Evolutionary conservation across 2,888 invertebrate genomes (phyloP), one percentile per base, ranked within the genome.

Genomic region (Agriopis leucophaearia): DNA sequence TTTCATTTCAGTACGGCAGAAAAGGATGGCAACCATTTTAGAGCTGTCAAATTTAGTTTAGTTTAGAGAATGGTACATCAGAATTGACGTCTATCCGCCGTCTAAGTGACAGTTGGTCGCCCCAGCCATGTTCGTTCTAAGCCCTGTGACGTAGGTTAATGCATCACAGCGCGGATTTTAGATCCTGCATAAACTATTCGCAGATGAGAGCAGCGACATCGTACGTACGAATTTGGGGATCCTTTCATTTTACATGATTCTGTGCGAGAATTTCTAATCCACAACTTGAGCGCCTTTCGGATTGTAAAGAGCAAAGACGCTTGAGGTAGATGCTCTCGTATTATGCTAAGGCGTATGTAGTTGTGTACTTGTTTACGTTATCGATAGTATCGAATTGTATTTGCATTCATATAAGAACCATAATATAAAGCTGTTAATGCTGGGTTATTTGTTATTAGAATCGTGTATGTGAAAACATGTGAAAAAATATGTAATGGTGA

Each of bases 141-240:
- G 87, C 86, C 84, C 80, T 75, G 78, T 87, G 88, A 88, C 85
- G 86, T 82, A 85, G 87, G 89, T 86, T 89, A 89, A 89, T 89
- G 89, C 88, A 88, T 87, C 85, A 83, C 70, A 78, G 80, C 79
- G 81, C 76, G 86, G 87, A 86, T 89, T 89, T 88, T 76, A 82
- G 82, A 86, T 83, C 83, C 84, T 80, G 86, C 87, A 88, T 89
- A 86, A 89, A 90, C 88, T 89, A 90, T 90, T 88, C 83, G 87
- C 81, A 83, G 81, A 78, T 79, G 78, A 80, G 81, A 78, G 78
- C 62, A 63, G 58, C 50, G 69, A 70, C 67, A 69, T 69, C 60
- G 54, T 55, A 63, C 51, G 40, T 50, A 69, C 63, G 69, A 73
- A 69, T 69, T 71, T 58, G 60, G 69, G 67, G 63, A 69, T 69